These are phyloP conservation scores for Brotula barbata DNA, from an alignment of 2,797 vertebrate genomes.

Conservation along the genomic window DNA sequence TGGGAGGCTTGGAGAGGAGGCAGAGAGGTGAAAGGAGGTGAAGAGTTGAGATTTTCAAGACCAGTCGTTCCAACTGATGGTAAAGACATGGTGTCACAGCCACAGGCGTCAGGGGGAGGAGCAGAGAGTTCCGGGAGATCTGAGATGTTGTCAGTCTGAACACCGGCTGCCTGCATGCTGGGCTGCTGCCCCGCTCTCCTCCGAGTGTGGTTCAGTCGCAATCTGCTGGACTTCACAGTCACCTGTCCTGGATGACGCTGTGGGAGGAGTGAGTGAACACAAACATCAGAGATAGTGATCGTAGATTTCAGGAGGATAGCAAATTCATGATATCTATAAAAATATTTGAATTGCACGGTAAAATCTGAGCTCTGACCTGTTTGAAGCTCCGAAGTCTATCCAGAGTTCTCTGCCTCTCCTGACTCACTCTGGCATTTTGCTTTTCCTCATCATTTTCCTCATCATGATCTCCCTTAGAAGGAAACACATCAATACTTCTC, in stretches of 20 bases:
- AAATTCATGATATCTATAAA: no score
- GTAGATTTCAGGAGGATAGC: no score
- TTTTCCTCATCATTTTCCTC: slow-evolving; percentile 87
- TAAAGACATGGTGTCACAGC: slow-evolving; percentile 77
- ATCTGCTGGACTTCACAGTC: slow-evolving; percentile 90
- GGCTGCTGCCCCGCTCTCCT: slow-evolving; percentile 77
- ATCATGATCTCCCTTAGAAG: slow-evolving; percentile 66
- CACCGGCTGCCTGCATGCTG: slow-evolving; percentile 76
- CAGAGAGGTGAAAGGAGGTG: slow-evolving; percentile 67
- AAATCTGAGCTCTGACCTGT: slow-evolving; percentile 82
- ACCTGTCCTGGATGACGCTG: slow-evolving; percentile 95
- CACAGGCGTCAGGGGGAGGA: slow-evolving; percentile 53
- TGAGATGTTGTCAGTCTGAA: slow-evolving; percentile 76
- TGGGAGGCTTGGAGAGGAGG: slow-evolving; percentile 54
- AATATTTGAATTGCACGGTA: no score
- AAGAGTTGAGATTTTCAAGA: slow-evolving; percentile 39
- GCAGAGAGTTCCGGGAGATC: slow-evolving; percentile 66
- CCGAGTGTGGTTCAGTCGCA: slow-evolving; percentile 79
- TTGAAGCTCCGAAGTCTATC: slow-evolving; percentile 94
- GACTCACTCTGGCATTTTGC: slow-evolving; percentile 86
- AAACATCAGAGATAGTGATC: background rate
- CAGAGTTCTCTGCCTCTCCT: slow-evolving; percentile 92
- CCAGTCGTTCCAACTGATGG: slow-evolving; percentile 65
- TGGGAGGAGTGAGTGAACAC: background rate
- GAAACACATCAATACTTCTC: background rate